phyloP scores from a whole-genome alignment of 2,888 invertebrate species.

The Chrysotoxum bicinctum region DNA sequence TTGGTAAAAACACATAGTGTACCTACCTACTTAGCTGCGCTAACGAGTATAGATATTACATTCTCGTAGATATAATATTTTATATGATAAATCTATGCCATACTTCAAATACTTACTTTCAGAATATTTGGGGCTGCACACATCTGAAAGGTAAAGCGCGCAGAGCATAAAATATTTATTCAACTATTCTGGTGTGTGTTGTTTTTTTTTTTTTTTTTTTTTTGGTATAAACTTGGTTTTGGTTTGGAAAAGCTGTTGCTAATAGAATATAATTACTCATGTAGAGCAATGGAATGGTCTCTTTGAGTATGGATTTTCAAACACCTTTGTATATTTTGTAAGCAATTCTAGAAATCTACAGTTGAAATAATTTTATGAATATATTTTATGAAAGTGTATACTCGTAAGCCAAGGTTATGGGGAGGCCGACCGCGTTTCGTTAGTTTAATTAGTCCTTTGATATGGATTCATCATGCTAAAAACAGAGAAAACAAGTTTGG shows the following conservation, averaged over 20 bases:
- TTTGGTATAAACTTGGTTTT: background rate
- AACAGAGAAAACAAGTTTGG: too few relatives aligned
- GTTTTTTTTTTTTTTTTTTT: background rate
- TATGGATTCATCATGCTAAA: too few relatives aligned
- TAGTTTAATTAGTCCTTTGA: background rate
- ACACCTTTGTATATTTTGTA: background rate
- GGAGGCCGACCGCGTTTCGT: background rate
- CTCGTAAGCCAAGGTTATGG: background rate
- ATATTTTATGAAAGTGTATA: background rate
- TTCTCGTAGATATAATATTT: too few relatives aligned
- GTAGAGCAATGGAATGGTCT: background rate
- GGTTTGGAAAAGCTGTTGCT: background rate
- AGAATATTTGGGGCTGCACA: conserved; percentile 3
- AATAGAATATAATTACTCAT: background rate
- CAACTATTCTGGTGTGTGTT: background rate
- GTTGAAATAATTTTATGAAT: background rate
- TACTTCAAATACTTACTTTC: background rate
- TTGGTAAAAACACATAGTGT: background rate
- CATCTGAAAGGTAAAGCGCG: background rate
- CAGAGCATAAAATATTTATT: background rate
- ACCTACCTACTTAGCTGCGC: background rate
- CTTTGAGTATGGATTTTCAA: background rate
- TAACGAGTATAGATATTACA: background rate
- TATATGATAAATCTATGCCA: background rate
- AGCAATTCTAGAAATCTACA: background rate